Percentiles rank a stretch among this genome's conserved stretches.
Evolutionary conservation across 1,140 invertebrate species (phyloP).

Genomic region (silkworm (Bombyx mori)): DNA sequence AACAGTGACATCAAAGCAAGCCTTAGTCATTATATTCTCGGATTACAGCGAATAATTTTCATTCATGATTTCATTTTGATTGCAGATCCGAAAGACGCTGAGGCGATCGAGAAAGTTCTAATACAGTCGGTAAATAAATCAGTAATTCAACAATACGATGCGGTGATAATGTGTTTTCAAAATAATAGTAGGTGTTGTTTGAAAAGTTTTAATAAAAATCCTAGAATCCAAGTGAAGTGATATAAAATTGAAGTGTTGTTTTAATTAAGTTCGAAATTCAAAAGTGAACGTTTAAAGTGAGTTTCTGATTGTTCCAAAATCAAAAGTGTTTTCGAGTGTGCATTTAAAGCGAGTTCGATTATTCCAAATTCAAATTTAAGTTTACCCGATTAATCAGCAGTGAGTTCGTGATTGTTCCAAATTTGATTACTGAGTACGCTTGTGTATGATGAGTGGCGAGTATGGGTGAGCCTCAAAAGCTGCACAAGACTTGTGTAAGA

Average conservation of each 20-base stretch:
- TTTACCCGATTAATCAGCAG: background rate
- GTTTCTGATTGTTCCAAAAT: background rate
- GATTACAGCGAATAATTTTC: background rate
- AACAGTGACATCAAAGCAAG: slow-evolving; percentile 8
- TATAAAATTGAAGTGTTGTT: no score
- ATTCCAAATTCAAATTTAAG: no score
- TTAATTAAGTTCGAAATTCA: slow-evolving; percentile 1
- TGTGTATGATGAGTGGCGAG: slow-evolving; percentile 49
- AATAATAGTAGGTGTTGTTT: no score
- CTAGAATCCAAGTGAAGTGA: no score
- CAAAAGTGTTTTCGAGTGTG: background rate
- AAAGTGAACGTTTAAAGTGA: background rate
- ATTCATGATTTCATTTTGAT: no score
- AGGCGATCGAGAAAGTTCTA: no score
- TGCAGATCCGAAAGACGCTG: no score
- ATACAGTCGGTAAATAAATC: no score
- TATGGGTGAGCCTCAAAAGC: slow-evolving; percentile 44
- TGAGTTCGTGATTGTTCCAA: background rate
- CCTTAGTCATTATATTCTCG: background rate
- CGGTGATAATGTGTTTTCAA: no score
- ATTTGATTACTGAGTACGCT: background rate
- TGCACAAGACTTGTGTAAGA: slow-evolving; percentile 60
- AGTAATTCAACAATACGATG: no score
- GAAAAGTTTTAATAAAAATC: no score
- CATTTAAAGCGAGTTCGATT: no score